phyloP scores from a whole-genome alignment of 53 echinoderm and acorn worm species.

The Zoroaster sp. region DNA sequence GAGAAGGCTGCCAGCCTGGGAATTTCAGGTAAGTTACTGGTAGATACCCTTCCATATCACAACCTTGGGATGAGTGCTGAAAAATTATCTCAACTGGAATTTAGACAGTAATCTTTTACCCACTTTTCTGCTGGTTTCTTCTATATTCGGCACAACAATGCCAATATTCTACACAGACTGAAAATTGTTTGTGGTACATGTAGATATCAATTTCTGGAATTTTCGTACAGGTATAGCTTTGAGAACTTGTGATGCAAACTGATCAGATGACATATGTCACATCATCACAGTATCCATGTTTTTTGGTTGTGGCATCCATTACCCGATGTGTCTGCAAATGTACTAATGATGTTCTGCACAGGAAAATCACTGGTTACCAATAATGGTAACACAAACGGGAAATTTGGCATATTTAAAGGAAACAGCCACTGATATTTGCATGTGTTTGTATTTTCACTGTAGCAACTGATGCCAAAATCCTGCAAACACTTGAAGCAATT shows the following conservation, averaged over 20 bases:
- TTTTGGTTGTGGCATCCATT: too few species aligned
- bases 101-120: neutral
- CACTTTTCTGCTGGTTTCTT: neutral
- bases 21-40: neutral
- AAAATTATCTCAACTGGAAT: neutral
- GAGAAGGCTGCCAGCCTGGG: neutral
- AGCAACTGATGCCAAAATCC: neutral
- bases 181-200: neutral
- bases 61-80: neutral
- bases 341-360: too few species aligned
- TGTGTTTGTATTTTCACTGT: too few species aligned
- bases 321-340: too few species aligned
- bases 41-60: neutral
- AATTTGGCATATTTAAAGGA: too few species aligned
- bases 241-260: neutral
- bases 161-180: neutral
- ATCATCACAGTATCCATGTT: neutral
- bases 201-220: neutral
- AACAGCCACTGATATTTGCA: too few species aligned
- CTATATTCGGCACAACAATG: neutral
- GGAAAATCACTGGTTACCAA: too few species aligned
- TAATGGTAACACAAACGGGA: too few species aligned
- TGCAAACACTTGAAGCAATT: neutral
- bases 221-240: neutral
- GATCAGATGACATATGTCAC: neutral